Conservation (phyloP, 2,113 vertebrate species). For the Mohoua ochrocephala region DNA sequence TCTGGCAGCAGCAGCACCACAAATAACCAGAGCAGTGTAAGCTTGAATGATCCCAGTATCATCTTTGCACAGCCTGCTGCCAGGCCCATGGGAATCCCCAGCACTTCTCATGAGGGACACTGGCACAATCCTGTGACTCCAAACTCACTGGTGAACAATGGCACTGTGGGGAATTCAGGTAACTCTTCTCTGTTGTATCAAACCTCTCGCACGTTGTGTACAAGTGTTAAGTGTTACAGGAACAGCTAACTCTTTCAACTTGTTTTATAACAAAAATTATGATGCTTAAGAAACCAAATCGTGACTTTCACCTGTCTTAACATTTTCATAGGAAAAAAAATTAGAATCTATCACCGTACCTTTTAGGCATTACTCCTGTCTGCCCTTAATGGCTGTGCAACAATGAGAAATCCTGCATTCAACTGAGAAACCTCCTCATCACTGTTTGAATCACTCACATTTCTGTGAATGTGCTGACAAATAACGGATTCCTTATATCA, state of each 20-base stretch:
- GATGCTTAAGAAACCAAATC: conserved; percentile 2
- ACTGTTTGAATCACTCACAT: neutral
- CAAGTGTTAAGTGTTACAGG: conserved; percentile 41
- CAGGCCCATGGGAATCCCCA: conserved; percentile 79
- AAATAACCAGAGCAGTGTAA: conserved; percentile 78
- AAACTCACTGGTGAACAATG: conserved; percentile 89
- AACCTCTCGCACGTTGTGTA: conserved; percentile 25
- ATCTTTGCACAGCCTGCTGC: conserved; percentile 96
- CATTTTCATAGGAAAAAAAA: neutral
- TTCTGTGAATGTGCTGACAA: neutral
- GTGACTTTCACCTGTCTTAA: neutral
- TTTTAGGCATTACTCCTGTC: neutral
- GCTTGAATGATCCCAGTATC: conserved; percentile 97
- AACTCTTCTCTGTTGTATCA: conserved; percentile 69
- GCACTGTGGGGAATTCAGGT: conserved; percentile 93
- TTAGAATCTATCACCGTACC: neutral
- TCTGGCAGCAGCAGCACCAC: conserved; percentile 70
- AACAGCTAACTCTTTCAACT: neutral
- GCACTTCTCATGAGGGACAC: conserved; percentile 85
- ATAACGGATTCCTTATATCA: neutral
- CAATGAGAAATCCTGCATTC: conserved; percentile 58
- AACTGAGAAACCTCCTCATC: neutral
- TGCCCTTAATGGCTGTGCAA: neutral
- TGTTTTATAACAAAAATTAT: neutral
- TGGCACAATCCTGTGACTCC: conserved; percentile 90